These are phyloP conservation scores for Parthenolecanium corni DNA, from an alignment of 2,888 invertebrate species.

Conservation along the genomic window DNA sequence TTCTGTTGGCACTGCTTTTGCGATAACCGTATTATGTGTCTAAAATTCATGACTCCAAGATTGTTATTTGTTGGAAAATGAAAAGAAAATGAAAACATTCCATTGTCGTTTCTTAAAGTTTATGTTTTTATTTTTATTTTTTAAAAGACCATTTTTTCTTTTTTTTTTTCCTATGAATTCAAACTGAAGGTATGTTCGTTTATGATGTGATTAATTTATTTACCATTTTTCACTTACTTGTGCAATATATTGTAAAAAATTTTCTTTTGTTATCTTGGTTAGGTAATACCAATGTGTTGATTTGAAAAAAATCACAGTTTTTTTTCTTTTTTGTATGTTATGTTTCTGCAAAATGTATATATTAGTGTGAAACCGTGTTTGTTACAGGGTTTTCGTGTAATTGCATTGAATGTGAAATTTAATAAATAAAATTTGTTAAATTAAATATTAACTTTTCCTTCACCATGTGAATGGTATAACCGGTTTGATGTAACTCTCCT, in stretches of 20 bases:
- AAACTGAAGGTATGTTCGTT: background rate
- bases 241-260: constrained; percentile 24
- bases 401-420: constrained; percentile 16
- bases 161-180: background rate
- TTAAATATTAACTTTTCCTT: background rate
- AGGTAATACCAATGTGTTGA: background rate
- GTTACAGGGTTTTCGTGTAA: constrained; percentile 6
- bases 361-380: constrained; percentile 15
- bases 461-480: background rate
- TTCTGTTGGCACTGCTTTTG: background rate
- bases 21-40: too few relatives aligned
- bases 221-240: constrained; percentile 25
- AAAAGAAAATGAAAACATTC: constrained; percentile 2
- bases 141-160: background rate
- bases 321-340: constrained; percentile 9
- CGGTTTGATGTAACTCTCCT: too few relatives aligned
- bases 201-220: constrained; percentile 25
- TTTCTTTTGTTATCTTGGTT: constrained; percentile 9
- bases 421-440: constrained; percentile 3
- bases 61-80: background rate
- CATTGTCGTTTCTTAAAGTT: constrained; percentile 4
- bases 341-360: background rate
- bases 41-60: too few relatives aligned
- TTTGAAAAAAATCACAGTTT: background rate
- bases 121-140: background rate